Conservation (phyloP, 2,113 vertebrate species). For the Pangasianodon hypophthalmus region DNA sequence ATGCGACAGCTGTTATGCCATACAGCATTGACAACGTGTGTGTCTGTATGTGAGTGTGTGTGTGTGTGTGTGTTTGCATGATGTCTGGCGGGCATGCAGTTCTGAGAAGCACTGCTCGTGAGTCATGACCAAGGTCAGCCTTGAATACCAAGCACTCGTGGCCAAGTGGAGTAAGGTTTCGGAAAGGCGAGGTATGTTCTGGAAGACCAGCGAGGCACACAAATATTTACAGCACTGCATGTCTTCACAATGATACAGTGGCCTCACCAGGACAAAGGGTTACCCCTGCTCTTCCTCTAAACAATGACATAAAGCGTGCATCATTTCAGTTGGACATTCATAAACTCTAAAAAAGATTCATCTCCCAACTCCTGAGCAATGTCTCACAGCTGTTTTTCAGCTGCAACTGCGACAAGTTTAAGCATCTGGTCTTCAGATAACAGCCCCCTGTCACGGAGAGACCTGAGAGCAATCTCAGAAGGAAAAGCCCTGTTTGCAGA, state of each 20-base stretch:
- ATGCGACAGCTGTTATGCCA: constrained; percentile 48
- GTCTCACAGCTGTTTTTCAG: background rate
- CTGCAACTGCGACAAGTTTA: background rate
- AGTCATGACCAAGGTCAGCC: constrained; percentile 50
- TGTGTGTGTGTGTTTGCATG: constrained; percentile 19
- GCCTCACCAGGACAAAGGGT: background rate
- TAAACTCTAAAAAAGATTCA: background rate
- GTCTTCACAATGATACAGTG: background rate
- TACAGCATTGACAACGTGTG: constrained; percentile 15
- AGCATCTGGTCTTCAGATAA: background rate
- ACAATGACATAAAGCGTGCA: background rate
- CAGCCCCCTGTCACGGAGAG: background rate
- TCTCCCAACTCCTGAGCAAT: background rate
- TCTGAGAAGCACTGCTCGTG: constrained; percentile 20
- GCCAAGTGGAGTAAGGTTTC: background rate
- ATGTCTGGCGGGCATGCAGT: constrained; percentile 39
- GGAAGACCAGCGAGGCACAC: background rate
- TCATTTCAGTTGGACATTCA: background rate
- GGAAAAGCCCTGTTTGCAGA: constrained; percentile 45
- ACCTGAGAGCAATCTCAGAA: constrained; percentile 26
- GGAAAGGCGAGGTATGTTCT: background rate
- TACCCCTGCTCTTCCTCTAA: background rate
- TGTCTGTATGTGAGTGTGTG: constrained; percentile 24
- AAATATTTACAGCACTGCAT: background rate
- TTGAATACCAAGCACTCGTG: constrained; percentile 11